Conservation (phyloP, 2,888 invertebrate species). For the Tupiocoris notatus region DNA sequence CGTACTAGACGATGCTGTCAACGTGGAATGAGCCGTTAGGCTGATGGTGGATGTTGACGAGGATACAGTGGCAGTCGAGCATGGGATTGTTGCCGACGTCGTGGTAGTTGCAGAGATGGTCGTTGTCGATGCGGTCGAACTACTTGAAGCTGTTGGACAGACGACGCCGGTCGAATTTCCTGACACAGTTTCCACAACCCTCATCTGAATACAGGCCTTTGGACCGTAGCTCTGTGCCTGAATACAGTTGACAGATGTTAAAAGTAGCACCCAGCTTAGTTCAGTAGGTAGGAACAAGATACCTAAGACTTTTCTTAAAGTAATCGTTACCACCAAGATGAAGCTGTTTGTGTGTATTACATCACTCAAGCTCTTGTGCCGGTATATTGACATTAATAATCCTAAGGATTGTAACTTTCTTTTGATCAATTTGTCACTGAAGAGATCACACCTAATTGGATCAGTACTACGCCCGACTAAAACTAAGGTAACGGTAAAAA, state of each 20-base stretch:
- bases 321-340: too few relatives aligned
- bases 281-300: too few relatives aligned
- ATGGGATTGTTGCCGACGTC: slow-evolving; percentile 4
- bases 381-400: too few relatives aligned
- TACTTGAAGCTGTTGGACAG: slow-evolving; percentile 49
- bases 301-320: too few relatives aligned
- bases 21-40: background rate
- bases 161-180: slow-evolving; percentile 55
- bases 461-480: too few relatives aligned
- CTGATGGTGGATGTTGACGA: slow-evolving; percentile 2
- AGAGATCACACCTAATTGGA: too few relatives aligned
- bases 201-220: slow-evolving; percentile 92
- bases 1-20: slow-evolving; percentile 16
- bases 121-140: slow-evolving; percentile 53
- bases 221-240: slow-evolving; percentile 96
- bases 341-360: too few relatives aligned
- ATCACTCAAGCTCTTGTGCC: too few relatives aligned
- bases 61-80: slow-evolving; percentile 3
- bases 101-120: slow-evolving; percentile 44
- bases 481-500: too few relatives aligned
- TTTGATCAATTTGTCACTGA: too few relatives aligned
- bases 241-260: slow-evolving; percentile 38
- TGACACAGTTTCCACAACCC: slow-evolving; percentile 89
- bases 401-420: too few relatives aligned
- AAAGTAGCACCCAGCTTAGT: too few relatives aligned